Percentiles rank a stretch among this genome's conserved stretches.
These are phyloP conservation scores for Tachystola acroxantha DNA, from an alignment of 2,888 invertebrate genomes.

Conservation along the genomic window DNA sequence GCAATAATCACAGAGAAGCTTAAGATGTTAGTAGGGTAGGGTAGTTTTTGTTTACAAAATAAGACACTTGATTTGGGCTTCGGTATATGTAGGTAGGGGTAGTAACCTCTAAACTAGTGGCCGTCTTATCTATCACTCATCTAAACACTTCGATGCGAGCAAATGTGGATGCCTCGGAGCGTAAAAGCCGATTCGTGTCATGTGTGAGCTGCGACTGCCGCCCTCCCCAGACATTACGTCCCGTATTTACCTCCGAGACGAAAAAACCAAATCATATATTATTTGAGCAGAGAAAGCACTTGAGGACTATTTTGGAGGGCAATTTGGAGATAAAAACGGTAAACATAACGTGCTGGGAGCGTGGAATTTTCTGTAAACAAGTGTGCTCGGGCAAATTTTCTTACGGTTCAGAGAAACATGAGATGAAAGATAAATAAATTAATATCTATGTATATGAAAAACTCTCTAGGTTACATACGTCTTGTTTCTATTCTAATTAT, in stretches of 20 bases:
- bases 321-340: slow-evolving; percentile 43
- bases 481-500: too few relatives aligned
- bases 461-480: too few relatives aligned
- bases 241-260: slow-evolving; percentile 40
- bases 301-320: slow-evolving; percentile 36
- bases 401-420: slow-evolving; percentile 22
- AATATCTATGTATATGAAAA: too few relatives aligned
- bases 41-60: too few relatives aligned
- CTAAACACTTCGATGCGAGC: slow-evolving; percentile 29
- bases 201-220: slow-evolving; percentile 23
- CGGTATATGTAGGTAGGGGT: too few relatives aligned
- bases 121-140: slow-evolving; percentile 33
- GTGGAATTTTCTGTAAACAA: slow-evolving; percentile 31
- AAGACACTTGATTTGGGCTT: too few relatives aligned
- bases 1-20: too few relatives aligned
- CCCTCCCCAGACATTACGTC: slow-evolving; percentile 36
- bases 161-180: slow-evolving; percentile 45
- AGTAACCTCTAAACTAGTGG: too few relatives aligned
- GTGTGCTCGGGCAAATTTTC: slow-evolving; percentile 23
- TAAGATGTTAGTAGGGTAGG: too few relatives aligned
- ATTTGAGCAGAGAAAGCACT: slow-evolving; percentile 38
- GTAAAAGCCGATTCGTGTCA: slow-evolving; percentile 64
- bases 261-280: slow-evolving; percentile 46
- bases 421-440: too few relatives aligned
- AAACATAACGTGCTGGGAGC: slow-evolving; percentile 28